Conservation (phyloP, 1,140 invertebrate species). For the Onthophagus taurus region DNA sequence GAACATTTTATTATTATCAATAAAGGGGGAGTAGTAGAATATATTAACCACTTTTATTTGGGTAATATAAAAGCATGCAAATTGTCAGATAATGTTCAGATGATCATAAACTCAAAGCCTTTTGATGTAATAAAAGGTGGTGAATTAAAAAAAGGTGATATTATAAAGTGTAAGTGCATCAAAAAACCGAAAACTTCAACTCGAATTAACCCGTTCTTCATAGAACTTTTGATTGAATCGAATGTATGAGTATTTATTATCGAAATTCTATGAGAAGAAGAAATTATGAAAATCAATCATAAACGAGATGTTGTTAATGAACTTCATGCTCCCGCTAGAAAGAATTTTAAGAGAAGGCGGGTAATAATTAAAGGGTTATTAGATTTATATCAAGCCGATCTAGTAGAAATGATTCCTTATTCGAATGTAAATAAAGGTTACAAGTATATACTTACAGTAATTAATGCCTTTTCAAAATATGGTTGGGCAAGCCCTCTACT, state of each 20-base stretch:
- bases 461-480: constrained; percentile 41
- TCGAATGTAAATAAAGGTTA: constrained; percentile 33
- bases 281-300: too few relatives aligned
- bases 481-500: constrained; percentile 39
- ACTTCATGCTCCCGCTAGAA: constrained; percentile 28
- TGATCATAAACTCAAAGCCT: neutral
- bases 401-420: constrained; percentile 34
- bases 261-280: neutral
- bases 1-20: neutral
- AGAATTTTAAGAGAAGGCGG: constrained; percentile 28
- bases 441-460: constrained; percentile 39
- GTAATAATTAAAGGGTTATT: constrained; percentile 33
- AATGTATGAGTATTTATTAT: too few relatives aligned
- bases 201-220: too few relatives aligned
- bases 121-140: neutral
- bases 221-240: too few relatives aligned
- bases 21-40: neutral
- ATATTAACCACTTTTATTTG: neutral
- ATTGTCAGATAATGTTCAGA: neutral
- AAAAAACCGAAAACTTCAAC: neutral
- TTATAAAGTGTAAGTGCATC: neutral
- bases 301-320: constrained; percentile 27
- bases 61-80: neutral
- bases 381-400: constrained; percentile 36
- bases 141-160: neutral